Evolutionary conservation across 1,140 invertebrate genomes (phyloP).

Genomic region (Neoseiulus cucumeris): DNA sequence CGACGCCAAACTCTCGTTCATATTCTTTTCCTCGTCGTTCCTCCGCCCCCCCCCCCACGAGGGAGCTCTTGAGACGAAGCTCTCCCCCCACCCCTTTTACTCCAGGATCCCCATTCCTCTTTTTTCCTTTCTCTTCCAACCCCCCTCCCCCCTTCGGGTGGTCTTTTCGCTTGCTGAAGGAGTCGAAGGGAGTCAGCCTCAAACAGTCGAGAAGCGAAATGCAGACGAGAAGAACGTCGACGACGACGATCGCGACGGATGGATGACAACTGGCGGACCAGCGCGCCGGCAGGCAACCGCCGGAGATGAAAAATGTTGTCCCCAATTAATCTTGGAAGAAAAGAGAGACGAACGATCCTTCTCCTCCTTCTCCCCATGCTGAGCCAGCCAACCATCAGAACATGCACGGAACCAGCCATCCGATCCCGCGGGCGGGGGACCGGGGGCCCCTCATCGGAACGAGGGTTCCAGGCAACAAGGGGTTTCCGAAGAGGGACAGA

Average conservation of each 20-base stretch:
- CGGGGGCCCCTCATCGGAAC: no score
- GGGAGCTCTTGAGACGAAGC: no score
- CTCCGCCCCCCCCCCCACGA: neutral
- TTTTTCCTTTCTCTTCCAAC: neutral
- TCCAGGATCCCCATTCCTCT: neutral
- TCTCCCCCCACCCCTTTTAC: neutral
- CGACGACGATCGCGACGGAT: neutral
- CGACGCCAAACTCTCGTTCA: neutral
- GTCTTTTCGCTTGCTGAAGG: no score
- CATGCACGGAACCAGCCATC: no score
- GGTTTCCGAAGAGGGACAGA: no score
- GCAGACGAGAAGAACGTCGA: no score
- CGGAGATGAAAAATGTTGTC: neutral
- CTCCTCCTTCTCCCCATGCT: no score
- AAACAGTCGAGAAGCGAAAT: no score
- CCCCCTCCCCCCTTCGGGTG: neutral
- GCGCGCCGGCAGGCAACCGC: neutral
- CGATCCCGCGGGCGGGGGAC: no score
- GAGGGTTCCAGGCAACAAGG: no score
- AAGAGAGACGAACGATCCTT: neutral
- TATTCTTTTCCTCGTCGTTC: neutral
- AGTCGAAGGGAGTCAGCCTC: no score
- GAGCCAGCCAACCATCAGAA: no score
- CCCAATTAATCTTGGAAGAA: constrained; percentile 6
- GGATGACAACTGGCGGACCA: neutral